These are phyloP conservation scores for Stigmatopora nigra DNA, from an alignment of 2,113 vertebrate genomes.

Conservation along the genomic window DNA sequence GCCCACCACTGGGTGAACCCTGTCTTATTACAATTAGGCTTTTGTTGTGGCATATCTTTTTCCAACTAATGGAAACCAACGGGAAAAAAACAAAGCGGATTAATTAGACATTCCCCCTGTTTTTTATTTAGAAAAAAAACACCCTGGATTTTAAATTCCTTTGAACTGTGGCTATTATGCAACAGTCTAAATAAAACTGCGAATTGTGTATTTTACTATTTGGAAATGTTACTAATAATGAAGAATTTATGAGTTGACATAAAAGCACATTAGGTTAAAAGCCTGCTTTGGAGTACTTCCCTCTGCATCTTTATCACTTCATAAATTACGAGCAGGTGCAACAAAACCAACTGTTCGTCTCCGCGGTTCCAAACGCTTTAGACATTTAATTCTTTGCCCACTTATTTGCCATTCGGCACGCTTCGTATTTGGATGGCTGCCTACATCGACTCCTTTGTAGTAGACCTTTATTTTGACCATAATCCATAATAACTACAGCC, in stretches of 20 bases:
- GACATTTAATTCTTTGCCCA: slow-evolving; percentile 4
- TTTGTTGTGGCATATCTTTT: not conserved
- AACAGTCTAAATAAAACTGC: not conserved
- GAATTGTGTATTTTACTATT: not conserved
- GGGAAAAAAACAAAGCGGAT: slow-evolving; percentile 1
- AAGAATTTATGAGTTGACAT: slow-evolving; percentile 7
- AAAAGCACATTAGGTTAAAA: slow-evolving; percentile 20
- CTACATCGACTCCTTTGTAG: not conserved
- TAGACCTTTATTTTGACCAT: not conserved
- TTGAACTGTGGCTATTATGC: not conserved
- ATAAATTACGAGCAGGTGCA: slow-evolving; percentile 33
- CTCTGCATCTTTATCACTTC: slow-evolving; percentile 26
- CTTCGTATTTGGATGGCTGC: not conserved
- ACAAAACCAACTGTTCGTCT: slow-evolving; percentile 17
- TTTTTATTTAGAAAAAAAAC: slow-evolving; percentile 2
- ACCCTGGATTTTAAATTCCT: not conserved
- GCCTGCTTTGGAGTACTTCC: not conserved
- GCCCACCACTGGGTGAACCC: not conserved
- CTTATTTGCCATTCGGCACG: not conserved
- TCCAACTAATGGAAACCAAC: not conserved
- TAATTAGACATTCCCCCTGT: slow-evolving; percentile 9
- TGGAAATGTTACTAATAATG: slow-evolving; percentile 10
- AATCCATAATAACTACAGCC: not conserved
- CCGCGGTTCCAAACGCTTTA: not conserved
- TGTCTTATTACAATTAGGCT: not conserved